These are phyloP conservation scores for Bujurquina vittata DNA, from an alignment of 2,113 vertebrate genomes.

Conservation along the genomic window DNA sequence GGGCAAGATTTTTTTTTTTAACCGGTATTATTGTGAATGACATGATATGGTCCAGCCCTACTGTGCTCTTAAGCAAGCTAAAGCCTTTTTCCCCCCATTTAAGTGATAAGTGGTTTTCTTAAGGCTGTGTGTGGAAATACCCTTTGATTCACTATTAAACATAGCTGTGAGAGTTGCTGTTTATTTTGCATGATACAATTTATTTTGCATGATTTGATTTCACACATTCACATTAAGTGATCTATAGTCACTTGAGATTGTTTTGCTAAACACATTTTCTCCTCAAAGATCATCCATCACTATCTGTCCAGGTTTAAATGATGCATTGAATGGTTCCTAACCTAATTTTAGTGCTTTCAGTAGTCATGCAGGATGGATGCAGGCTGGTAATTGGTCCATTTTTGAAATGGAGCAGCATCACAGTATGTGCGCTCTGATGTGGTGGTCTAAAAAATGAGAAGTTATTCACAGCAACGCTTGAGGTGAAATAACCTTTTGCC, in stretches of 20 bases:
- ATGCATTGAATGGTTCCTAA: neutral
- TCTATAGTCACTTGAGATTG: neutral
- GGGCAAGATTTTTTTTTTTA: too few relatives aligned
- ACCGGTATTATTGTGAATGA: too few relatives aligned
- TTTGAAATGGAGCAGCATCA: neutral
- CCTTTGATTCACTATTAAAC: neutral
- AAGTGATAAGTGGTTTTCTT: neutral
- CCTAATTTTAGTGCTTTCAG: neutral
- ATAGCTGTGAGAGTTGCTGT: rapidly evolving
- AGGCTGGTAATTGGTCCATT: neutral
- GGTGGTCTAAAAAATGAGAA: too few relatives aligned
- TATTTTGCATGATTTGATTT: neutral
- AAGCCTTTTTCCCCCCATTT: neutral
- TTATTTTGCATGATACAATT: neutral
- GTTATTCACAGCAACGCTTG: too few relatives aligned
- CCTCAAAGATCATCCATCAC: too few relatives aligned
- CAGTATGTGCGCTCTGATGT: too few relatives aligned
- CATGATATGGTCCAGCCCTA: too few relatives aligned
- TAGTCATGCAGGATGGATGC: neutral
- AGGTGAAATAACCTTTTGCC: too few relatives aligned
- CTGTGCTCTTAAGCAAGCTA: too few relatives aligned
- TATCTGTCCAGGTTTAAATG: neutral
- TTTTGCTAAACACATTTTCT: too few relatives aligned
- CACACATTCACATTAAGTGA: too few relatives aligned
- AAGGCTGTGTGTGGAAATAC: neutral